These are phyloP conservation scores for Rotaria magnacalcarata DNA, from an alignment of 2,888 invertebrate genomes.

Conservation along the genomic window DNA sequence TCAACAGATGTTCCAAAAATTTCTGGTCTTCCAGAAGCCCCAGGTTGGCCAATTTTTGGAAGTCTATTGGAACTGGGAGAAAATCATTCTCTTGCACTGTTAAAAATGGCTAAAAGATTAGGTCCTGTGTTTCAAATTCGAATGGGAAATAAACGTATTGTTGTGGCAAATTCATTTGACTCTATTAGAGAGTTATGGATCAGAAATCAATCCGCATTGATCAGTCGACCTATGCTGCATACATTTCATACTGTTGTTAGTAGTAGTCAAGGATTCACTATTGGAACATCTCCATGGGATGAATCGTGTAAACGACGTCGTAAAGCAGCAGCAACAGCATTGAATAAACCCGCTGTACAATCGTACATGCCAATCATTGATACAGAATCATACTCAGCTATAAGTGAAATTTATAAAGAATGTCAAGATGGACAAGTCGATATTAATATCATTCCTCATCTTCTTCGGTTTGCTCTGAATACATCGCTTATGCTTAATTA, in stretches of 20 bases:
- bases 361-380: slow-evolving; percentile 2
- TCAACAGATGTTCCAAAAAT: slow-evolving; percentile 19
- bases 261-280: neutral
- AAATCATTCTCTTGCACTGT: neutral
- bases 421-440: neutral
- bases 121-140: slow-evolving; percentile 20
- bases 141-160: slow-evolving; percentile 13
- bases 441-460: slow-evolving; percentile 30
- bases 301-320: slow-evolving; percentile 32
- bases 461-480: slow-evolving; percentile 27
- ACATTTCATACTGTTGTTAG: slow-evolving; percentile 35
- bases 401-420: neutral
- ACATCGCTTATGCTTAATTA: neutral
- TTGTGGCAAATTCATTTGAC: neutral
- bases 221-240: neutral
- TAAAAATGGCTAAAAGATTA: neutral
- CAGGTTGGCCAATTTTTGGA: slow-evolving; percentile 7
- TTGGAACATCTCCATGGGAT: slow-evolving; percentile 24
- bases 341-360: slow-evolving; percentile 32
- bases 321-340: slow-evolving; percentile 34
- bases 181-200: slow-evolving; percentile 26
- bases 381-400: neutral
- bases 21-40: neutral
- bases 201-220: neutral
- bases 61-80: neutral